Conservation (phyloP, 2,888 invertebrate genomes). For the Seira ritae region DNA sequence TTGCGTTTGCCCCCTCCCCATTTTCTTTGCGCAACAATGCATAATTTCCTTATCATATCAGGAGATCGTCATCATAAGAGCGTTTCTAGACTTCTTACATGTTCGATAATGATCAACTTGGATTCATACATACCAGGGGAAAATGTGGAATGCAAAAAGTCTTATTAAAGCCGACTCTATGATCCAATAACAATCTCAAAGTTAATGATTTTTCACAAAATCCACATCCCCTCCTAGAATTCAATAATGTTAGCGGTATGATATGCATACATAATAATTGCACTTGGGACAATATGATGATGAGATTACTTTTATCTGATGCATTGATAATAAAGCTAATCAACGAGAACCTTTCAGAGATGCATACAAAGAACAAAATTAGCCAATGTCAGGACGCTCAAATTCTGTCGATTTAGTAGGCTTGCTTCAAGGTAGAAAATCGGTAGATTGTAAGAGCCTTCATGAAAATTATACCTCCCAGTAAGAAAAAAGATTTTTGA, state of each 20-base stretch:
- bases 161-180: slow-evolving; percentile 61
- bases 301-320: slow-evolving; percentile 4
- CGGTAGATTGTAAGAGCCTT: too few relatives aligned
- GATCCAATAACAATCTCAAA: slow-evolving; percentile 55
- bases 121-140: neutral
- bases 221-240: neutral
- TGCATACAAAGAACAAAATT: slow-evolving; percentile 3
- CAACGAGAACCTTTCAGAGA: neutral
- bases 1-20: slow-evolving; percentile 27
- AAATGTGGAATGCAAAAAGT: slow-evolving; percentile 10
- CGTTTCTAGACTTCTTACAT: slow-evolving; percentile 32
- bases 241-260: too few relatives aligned
- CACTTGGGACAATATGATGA: neutral
- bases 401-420: too few relatives aligned
- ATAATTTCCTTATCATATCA: slow-evolving; percentile 37
- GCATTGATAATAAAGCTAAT: slow-evolving; percentile 33
- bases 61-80: slow-evolving; percentile 47
- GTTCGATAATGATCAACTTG: slow-evolving; percentile 44
- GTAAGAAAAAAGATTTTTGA: neutral
- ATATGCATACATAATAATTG: slow-evolving; percentile 30
- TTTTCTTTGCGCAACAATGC: slow-evolving; percentile 10
- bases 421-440: too few relatives aligned
- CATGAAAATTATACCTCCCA: neutral
- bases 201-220: slow-evolving; percentile 32
- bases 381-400: neutral